Percentiles rank a stretch among this genome's conserved stretches.
Evolutionary conservation across 2,888 invertebrate species (phyloP).

Genomic region (Atethmia centrago): DNA sequence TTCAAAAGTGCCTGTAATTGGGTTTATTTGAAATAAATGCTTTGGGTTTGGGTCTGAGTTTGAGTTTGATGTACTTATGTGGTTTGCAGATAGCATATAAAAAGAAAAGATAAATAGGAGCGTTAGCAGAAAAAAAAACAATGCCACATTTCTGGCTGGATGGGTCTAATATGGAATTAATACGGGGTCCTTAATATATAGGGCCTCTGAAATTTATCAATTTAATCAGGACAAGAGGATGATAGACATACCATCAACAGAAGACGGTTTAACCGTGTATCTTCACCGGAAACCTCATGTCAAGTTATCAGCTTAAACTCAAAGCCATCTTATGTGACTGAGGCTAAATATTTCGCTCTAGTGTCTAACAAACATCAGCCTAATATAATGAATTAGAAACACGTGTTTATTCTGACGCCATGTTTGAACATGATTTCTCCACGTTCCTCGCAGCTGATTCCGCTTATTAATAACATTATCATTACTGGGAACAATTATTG

Average conservation of each 20-base stretch:
- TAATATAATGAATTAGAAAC: slow-evolving; percentile 38
- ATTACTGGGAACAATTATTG: slow-evolving; percentile 37
- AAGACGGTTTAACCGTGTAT: background rate
- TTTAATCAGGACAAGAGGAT: background rate
- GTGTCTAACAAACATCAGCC: slow-evolving; percentile 21
- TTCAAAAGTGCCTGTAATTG: too few species aligned
- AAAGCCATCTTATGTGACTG: background rate
- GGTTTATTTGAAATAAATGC: too few species aligned
- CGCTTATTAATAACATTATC: slow-evolving; percentile 52
- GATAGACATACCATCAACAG: background rate
- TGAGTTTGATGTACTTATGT: background rate
- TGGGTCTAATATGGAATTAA: background rate
- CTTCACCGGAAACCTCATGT: background rate
- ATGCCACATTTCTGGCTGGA: background rate
- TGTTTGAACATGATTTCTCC: slow-evolving; percentile 55
- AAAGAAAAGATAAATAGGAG: background rate
- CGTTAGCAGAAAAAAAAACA: background rate
- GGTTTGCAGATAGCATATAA: background rate
- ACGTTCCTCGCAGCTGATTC: slow-evolving; percentile 52
- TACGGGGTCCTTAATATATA: background rate
- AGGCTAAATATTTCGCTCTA: background rate
- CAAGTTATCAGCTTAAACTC: slow-evolving; percentile 20
- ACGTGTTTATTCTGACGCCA: slow-evolving; percentile 23
- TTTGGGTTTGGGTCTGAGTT: too few species aligned
- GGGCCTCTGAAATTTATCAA: background rate